phyloP scores from a whole-genome alignment of 2,113 vertebrate species.

The Corvus hawaiiensis region DNA sequence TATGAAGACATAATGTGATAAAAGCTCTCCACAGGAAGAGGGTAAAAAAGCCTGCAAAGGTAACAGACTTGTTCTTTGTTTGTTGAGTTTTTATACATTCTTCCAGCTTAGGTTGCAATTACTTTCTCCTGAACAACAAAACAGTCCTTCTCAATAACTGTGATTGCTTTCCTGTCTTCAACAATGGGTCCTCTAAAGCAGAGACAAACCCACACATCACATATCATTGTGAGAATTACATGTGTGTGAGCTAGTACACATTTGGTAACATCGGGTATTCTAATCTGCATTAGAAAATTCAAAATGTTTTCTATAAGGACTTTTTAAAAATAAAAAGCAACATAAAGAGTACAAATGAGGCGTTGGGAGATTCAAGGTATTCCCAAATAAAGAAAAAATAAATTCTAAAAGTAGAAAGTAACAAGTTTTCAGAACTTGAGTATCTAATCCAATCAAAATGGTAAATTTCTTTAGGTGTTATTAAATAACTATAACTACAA shows the following conservation, averaged over 20 bases:
- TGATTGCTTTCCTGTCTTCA: neutral
- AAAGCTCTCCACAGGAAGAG: neutral
- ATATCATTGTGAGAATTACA: neutral
- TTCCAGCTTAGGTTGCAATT: neutral
- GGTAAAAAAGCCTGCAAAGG: neutral
- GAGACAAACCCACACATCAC: neutral
- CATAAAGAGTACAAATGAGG: too few species aligned
- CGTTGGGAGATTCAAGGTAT: too few species aligned
- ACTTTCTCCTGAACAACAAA: neutral
- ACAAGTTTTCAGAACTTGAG: neutral
- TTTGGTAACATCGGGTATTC: neutral
- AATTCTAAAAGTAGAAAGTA: too few species aligned
- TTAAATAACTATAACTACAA: slow-evolving; percentile 4
- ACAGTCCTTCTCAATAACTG: neutral
- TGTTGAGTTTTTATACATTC: neutral
- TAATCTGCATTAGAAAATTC: neutral
- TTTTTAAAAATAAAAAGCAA: too few species aligned
- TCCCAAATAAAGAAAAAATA: too few species aligned
- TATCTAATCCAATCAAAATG: neutral
- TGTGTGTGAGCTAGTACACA: neutral
- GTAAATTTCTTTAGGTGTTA: neutral
- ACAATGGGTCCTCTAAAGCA: neutral
- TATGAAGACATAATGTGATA: neutral
- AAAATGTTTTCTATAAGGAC: too few species aligned
- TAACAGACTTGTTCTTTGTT: neutral